A percentile compares a stretch with the other conserved stretches of the same genome.
Conservation (phyloP, 2,888 invertebrate genomes). For the Cantharis lateralis region DNA sequence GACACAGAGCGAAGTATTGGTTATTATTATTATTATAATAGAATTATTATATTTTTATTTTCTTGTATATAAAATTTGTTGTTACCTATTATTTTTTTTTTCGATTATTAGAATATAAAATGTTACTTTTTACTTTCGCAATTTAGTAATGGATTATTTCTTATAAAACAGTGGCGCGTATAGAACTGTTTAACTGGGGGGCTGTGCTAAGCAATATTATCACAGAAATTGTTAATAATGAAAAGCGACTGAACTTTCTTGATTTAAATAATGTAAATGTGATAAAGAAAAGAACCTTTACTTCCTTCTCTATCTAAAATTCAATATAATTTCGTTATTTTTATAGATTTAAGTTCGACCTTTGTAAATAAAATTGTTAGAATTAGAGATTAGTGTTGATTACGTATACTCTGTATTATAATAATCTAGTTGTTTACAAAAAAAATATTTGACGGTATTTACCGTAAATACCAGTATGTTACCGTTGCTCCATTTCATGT, state of each 20-base stretch:
- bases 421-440: slow-evolving; percentile 45
- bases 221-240: neutral
- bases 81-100: neutral
- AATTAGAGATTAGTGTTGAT: slow-evolving; percentile 45
- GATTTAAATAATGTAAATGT: neutral
- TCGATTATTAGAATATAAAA: neutral
- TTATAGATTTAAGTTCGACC: slow-evolving; percentile 27
- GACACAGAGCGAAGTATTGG: slow-evolving; percentile 20
- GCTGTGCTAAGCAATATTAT: neutral
- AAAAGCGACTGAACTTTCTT: neutral
- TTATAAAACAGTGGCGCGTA: neutral
- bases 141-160: neutral
- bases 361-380: slow-evolving; percentile 47
- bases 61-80: neutral
- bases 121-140: neutral
- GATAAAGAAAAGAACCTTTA: neutral
- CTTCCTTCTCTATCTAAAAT: slow-evolving; percentile 21
- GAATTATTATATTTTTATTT: neutral
- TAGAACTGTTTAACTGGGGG: neutral
- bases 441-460: slow-evolving; percentile 39
- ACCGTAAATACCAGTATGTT: slow-evolving; percentile 38
- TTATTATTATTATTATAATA: neutral
- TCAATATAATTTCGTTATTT: slow-evolving; percentile 22
- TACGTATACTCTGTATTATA: slow-evolving; percentile 42
- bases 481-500: slow-evolving; percentile 42